These are phyloP conservation scores for Cataglyphis livida DNA, from an alignment of 2,888 invertebrate genomes.

Conservation along the genomic window DNA sequence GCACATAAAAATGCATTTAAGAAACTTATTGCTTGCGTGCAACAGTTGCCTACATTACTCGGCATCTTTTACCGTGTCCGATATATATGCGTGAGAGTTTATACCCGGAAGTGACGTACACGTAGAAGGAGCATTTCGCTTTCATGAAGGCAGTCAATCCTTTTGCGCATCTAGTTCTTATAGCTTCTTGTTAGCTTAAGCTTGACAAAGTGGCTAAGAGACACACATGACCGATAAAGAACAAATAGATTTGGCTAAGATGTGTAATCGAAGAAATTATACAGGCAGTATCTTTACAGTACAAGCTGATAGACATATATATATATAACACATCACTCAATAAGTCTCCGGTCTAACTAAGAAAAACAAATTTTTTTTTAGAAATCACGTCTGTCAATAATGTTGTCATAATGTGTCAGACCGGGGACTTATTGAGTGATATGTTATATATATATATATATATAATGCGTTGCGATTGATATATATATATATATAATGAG, in stretches of 20 bases:
- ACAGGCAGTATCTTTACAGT: not conserved
- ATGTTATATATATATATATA: not conserved
- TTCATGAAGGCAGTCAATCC: not conserved
- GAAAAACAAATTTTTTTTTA: too few relatives aligned
- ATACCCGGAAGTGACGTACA: constrained; percentile 18
- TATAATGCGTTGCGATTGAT: not conserved
- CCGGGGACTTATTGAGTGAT: too few relatives aligned
- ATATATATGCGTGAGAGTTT: not conserved
- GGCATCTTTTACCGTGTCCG: not conserved
- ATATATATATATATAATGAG: not conserved
- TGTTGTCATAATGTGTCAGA: too few relatives aligned
- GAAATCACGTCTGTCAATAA: too few relatives aligned
- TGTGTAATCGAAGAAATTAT: constrained; percentile 4
- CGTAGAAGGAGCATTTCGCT: not conserved
- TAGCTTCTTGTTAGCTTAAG: not conserved
- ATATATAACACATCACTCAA: too few relatives aligned
- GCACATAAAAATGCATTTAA: not conserved
- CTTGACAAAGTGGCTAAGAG: not conserved
- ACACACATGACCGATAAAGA: not conserved
- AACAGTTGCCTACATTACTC: constrained; percentile 14
- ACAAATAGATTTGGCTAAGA: not conserved
- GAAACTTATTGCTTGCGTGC: not conserved
- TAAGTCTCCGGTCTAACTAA: too few relatives aligned
- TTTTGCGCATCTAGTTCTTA: not conserved
- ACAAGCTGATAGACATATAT: not conserved